Percentiles rank a stretch among this genome's conserved stretches.
Conservation (phyloP, 2,797 vertebrate species). For the Eulemur rubriventer region DNA sequence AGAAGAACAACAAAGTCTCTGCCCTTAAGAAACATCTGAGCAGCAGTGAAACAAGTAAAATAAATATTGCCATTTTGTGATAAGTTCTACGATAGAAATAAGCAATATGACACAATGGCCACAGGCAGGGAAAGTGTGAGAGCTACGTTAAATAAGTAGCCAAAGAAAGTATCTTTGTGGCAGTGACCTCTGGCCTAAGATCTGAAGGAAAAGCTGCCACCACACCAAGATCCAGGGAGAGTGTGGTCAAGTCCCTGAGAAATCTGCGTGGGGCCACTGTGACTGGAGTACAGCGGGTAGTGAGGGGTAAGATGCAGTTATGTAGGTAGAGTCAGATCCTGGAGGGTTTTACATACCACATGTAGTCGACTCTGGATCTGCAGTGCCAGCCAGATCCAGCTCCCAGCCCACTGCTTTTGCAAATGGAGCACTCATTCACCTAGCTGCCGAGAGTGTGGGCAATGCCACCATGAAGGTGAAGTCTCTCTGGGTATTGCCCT, state of each 20-base stretch:
- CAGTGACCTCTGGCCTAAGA: not conserved
- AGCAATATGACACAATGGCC: not conserved
- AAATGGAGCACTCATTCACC: not conserved
- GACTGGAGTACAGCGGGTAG: not conserved
- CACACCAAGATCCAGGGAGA: not conserved
- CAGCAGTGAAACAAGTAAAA: not conserved
- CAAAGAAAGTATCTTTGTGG: not conserved
- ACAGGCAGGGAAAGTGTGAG: not conserved
- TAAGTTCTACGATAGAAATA: not conserved
- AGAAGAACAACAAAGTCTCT: not conserved
- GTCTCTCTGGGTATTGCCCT: not conserved
- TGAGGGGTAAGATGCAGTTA: not conserved
- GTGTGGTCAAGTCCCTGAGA: not conserved
- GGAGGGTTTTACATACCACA: not conserved
- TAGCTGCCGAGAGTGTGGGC: not conserved
- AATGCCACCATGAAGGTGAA: not conserved
- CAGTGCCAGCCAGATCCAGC: not conserved
- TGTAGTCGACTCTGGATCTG: not conserved
- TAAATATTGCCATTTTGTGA: not conserved
- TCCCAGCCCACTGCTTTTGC: not conserved
- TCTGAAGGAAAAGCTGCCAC: not conserved
- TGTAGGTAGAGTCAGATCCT: not conserved
- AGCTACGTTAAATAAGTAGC: not conserved
- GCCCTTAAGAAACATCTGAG: not conserved
- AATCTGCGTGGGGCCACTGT: not conserved